Conservation (phyloP, 2,888 invertebrate species). For the Antheraea yamamai region DNA sequence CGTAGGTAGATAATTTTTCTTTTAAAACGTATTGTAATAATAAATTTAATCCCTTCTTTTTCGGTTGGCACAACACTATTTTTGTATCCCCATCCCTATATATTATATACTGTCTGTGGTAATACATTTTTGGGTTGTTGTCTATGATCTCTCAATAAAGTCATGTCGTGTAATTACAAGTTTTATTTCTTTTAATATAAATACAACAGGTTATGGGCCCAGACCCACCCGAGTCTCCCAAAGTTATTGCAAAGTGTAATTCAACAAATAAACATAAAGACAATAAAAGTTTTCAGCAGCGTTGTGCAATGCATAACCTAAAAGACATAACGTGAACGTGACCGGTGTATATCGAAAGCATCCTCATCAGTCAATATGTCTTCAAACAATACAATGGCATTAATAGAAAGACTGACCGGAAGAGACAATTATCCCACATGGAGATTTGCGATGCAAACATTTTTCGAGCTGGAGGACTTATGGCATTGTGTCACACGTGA, state of each 20-base stretch:
- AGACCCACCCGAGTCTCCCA: neutral
- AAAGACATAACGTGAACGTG: neutral
- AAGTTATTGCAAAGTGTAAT: neutral
- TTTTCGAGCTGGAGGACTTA: constrained; percentile 27
- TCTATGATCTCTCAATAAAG: no score
- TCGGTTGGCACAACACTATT: no score
- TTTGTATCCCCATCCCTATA: no score
- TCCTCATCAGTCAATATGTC: neutral
- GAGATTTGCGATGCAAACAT: constrained; percentile 28
- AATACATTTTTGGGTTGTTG: no score
- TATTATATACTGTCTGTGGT: no score
- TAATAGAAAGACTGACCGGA: constrained; percentile 13
- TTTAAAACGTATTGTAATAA: neutral
- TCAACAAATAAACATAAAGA: neutral
- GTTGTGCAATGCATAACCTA: neutral
- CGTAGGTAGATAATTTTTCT: neutral
- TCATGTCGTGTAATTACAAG: no score
- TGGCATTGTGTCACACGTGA: constrained; percentile 20
- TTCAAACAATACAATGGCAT: neutral
- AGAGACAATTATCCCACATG: constrained; percentile 26
- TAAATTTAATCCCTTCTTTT: no score
- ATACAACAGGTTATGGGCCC: constrained; percentile 15
- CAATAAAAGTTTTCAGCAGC: neutral
- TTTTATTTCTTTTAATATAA: no score
- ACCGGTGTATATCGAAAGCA: neutral